A percentile compares a stretch with the other conserved stretches of the same genome.
Conservation (phyloP, 2,888 invertebrate genomes). For the Orthosia gracilis region DNA sequence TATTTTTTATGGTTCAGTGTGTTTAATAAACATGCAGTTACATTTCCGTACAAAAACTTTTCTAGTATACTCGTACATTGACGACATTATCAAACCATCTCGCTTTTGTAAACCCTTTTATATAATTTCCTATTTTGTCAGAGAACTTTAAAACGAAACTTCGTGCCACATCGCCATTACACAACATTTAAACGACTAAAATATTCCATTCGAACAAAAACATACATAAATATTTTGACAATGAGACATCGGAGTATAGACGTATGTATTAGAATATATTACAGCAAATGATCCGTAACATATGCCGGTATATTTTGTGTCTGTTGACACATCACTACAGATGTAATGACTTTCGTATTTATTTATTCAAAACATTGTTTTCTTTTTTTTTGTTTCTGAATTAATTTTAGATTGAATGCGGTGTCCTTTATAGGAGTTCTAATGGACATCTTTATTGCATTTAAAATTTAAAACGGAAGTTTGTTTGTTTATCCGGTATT, state of each 20-base stretch:
- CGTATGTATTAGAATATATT: constrained; percentile 66
- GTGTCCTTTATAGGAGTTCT: constrained; percentile 52
- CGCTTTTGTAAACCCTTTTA: constrained; percentile 18
- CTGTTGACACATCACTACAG: constrained; percentile 69
- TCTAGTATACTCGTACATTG: constrained; percentile 6
- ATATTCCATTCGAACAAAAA: constrained; percentile 58
- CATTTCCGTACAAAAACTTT: neutral
- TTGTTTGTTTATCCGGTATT: constrained; percentile 45
- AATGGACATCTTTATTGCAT: constrained; percentile 59
- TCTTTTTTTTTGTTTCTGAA: constrained; percentile 56
- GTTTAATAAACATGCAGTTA: neutral
- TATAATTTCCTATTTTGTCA: constrained; percentile 21
- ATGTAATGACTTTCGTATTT: constrained; percentile 62
- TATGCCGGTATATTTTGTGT: constrained; percentile 63
- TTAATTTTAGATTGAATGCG: constrained; percentile 57
- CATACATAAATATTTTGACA: constrained; percentile 68
- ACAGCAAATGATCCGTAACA: constrained; percentile 57
- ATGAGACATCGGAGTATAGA: constrained; percentile 59
- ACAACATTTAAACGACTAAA: constrained; percentile 47
- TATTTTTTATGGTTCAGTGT: neutral
- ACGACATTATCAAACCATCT: constrained; percentile 19
- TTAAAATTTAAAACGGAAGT: constrained; percentile 42
- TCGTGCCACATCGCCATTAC: constrained; percentile 30
- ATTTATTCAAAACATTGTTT: constrained; percentile 64
- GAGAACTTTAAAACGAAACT: constrained; percentile 29